Conservation (phyloP, 2,888 invertebrate species). For the Diabrotica balteata region DNA sequence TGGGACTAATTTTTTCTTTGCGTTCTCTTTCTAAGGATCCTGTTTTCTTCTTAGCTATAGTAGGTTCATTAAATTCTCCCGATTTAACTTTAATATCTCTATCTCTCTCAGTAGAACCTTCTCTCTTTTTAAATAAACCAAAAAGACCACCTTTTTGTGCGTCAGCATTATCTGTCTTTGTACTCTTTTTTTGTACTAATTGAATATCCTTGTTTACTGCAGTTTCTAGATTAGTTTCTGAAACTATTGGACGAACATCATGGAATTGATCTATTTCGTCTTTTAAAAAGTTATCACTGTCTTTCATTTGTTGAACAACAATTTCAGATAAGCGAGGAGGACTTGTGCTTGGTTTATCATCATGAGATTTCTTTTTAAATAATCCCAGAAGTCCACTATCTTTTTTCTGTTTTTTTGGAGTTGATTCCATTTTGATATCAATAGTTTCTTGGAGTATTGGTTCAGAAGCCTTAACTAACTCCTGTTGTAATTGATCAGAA, state of each 20-base stretch:
- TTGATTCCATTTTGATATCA: background rate
- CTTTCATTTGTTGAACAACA: conserved; percentile 26
- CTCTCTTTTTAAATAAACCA: conserved; percentile 44
- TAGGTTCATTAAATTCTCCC: conserved; percentile 14
- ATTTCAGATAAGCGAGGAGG: conserved; percentile 13
- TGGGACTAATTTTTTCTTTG: conserved; percentile 7
- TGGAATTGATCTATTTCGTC: conserved; percentile 43
- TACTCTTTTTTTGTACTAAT: background rate
- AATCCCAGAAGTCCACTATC: conserved; percentile 36
- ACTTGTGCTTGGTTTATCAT: background rate
- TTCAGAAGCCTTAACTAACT: conserved; percentile 15
- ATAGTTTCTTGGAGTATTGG: background rate
- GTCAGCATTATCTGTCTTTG: conserved; percentile 8
- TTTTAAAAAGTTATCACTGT: conserved; percentile 38
- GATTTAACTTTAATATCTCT: conserved; percentile 17
- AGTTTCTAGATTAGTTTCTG: background rate
- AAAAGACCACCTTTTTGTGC: conserved; percentile 29
- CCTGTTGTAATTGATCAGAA: background rate
- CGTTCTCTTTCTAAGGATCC: conserved; percentile 19
- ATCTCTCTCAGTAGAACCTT: conserved; percentile 29
- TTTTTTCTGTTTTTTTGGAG: conserved; percentile 22
- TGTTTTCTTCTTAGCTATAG: conserved; percentile 25
- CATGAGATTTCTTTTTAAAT: conserved; percentile 12
- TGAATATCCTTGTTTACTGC: conserved; percentile 7
- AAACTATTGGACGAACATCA: conserved; percentile 37